Percentiles rank a stretch among this genome's conserved stretches.
Conservation (phyloP, 2,797 vertebrate species). For the Aulostomus chinensis region DNA sequence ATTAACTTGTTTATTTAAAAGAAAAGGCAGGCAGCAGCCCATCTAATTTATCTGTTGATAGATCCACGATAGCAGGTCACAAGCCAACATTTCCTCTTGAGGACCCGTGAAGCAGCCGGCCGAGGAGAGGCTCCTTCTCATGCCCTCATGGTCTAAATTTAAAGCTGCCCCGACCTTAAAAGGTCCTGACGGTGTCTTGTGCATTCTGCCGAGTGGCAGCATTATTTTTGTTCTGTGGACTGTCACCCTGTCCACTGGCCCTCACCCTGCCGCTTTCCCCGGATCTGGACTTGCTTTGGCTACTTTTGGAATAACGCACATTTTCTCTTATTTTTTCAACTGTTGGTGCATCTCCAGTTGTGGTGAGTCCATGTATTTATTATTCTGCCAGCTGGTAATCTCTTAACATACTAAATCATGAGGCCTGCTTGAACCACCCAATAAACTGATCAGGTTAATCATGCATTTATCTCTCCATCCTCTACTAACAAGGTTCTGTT, state of each 20-base stretch:
- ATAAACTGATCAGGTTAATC: background rate
- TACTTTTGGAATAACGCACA: constrained; percentile 70
- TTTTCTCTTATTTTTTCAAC: constrained; percentile 44
- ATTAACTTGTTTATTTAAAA: too few relatives aligned
- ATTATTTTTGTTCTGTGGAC: constrained; percentile 95
- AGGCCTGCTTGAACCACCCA: constrained; percentile 7
- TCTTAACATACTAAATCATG: background rate
- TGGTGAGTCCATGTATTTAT: constrained; percentile 81
- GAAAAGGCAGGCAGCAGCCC: too few relatives aligned
- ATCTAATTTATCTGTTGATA: too few relatives aligned
- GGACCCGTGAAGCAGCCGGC: background rate
- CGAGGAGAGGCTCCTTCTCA: constrained; percentile 32
- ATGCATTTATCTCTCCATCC: background rate
- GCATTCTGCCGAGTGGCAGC: constrained; percentile 93
- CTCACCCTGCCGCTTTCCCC: constrained; percentile 78
- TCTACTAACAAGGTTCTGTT: constrained; percentile 23
- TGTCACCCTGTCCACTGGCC: constrained; percentile 80
- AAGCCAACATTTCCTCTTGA: background rate
- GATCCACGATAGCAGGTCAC: background rate
- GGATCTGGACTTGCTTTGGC: constrained; percentile 68
- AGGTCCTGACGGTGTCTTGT: constrained; percentile 88
- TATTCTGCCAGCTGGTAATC: background rate
- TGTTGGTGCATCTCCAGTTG: constrained; percentile 49
- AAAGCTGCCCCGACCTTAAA: constrained; percentile 92
- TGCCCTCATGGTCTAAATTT: constrained; percentile 90